Base-by-base conservation (phyloP, 2,888 invertebrate genomes). In the Isotomurus palustris region DNA sequence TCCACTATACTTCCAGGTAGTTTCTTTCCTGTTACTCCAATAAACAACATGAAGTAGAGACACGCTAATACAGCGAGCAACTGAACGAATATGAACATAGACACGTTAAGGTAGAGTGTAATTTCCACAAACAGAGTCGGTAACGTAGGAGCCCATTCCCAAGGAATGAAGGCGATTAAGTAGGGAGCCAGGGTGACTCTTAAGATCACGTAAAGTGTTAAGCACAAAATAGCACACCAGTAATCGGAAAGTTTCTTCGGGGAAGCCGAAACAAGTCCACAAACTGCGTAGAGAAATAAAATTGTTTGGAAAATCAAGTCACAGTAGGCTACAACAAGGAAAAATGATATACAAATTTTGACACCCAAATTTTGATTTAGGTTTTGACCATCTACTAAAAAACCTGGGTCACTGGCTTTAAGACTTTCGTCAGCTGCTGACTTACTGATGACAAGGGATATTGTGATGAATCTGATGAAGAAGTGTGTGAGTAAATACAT, bases 1-100 rank as follows among this genome's bases (percentile, higher is more conserved):
- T 51, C 53, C 0, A 51, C 25, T 1, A 50, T 45, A 22, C 44
- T 50, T 5, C 41, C 47, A 17, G 24, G 17, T 53, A 53, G 53
- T 38, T 57, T 57, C 38, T 47, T 57, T 21, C 54, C 56, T 8
- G 48, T 53, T 1, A 57, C 45, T n/a, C 54, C 57, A 17, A 58
- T 27, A 19, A 45, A 45, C 3, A 58, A 1, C 6, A 61, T 51
- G 55, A 40, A 61, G 32, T 55, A 54, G 24, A 44, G 21, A n/a
- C 50, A 56, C 24, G 56, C 21, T 8, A 56, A 25, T 2, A 45
- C 29, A 1, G 56, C 41, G 4, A 56, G 17, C 10, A 44, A 44
- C n/a, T 29, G 51, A 17, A 56, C 50, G 12, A 45, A 25, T 19
- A 36, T 28, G 1, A 56, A 50, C 5, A 40, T 22, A 8, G 5